Conservation (phyloP, 2,113 vertebrate species). For the Beaufortia kweichowensis region DNA sequence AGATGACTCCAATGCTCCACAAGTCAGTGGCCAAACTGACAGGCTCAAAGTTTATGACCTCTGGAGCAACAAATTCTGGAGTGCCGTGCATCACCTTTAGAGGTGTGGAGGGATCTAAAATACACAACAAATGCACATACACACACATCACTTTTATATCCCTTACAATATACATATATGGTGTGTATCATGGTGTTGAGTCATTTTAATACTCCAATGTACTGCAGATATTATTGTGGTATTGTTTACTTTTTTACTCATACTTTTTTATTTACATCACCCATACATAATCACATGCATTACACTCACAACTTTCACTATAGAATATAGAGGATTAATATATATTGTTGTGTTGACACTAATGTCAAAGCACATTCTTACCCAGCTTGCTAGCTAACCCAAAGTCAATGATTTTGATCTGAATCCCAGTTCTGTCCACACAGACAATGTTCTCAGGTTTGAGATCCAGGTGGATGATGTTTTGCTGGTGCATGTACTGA, state of each 20-base stretch:
- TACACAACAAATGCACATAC: slow-evolving; percentile 30
- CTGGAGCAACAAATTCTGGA: slow-evolving; percentile 88
- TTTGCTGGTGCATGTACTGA: slow-evolving; percentile 86
- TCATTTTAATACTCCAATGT: too few species aligned
- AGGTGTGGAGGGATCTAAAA: slow-evolving; percentile 68
- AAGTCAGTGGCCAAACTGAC: slow-evolving; percentile 78
- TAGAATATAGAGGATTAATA: neutral
- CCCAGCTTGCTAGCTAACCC: slow-evolving; percentile 87
- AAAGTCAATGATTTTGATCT: slow-evolving; percentile 97
- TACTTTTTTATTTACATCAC: too few species aligned
- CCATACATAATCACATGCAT: too few species aligned
- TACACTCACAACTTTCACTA: too few species aligned
- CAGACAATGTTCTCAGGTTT: slow-evolving; percentile 98
- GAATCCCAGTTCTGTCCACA: slow-evolving; percentile 83
- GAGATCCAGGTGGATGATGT: slow-evolving; percentile 90
- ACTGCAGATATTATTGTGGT: too few species aligned
- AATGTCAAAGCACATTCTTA: slow-evolving; percentile 53
- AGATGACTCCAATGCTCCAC: slow-evolving; percentile 90
- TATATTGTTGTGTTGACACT: neutral
- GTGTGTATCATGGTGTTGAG: too few species aligned
- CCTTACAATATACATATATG: too few species aligned
- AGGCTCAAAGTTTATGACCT: slow-evolving; percentile 83
- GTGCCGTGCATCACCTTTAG: slow-evolving; percentile 85
- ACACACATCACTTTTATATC: neutral
- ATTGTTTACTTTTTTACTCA: too few species aligned